phyloP scores from a whole-genome alignment of 2,797 vertebrate species.

The Sebastes flavidus region DNA sequence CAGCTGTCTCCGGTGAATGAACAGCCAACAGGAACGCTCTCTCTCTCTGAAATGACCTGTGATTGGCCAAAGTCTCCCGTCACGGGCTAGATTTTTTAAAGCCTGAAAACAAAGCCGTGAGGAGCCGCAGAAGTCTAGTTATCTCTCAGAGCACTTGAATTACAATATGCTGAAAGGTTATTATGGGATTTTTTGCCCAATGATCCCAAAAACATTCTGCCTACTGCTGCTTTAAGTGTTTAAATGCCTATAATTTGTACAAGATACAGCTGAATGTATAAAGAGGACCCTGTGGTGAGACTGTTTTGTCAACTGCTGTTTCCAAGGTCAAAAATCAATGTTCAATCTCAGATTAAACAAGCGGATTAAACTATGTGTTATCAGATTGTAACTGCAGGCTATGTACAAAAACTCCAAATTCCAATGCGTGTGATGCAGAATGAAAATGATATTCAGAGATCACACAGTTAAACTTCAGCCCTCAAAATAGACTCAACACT shows the following conservation, averaged over 20 bases:
- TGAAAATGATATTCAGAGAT: neutral
- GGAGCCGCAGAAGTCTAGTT: rapidly evolving
- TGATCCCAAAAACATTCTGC: neutral
- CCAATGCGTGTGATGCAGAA: neutral
- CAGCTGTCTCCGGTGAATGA: no score
- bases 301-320: neutral
- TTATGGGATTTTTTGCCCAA: no score
- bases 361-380: neutral
- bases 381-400: neutral
- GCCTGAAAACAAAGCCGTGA: no score
- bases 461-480: neutral
- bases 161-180: no score
- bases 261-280: neutral
- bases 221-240: neutral
- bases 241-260: neutral
- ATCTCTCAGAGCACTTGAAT: no score
- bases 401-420: neutral
- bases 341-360: neutral
- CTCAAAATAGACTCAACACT: neutral
- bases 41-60: no score
- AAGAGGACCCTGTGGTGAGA: neutral
- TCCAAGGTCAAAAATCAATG: neutral
- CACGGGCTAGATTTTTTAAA: no score
- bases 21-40: no score
- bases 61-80: no score